These are phyloP conservation scores for Mormyrops boulengeri DNA, from an alignment of 2,797 vertebrate genomes.

Conservation along the genomic window DNA sequence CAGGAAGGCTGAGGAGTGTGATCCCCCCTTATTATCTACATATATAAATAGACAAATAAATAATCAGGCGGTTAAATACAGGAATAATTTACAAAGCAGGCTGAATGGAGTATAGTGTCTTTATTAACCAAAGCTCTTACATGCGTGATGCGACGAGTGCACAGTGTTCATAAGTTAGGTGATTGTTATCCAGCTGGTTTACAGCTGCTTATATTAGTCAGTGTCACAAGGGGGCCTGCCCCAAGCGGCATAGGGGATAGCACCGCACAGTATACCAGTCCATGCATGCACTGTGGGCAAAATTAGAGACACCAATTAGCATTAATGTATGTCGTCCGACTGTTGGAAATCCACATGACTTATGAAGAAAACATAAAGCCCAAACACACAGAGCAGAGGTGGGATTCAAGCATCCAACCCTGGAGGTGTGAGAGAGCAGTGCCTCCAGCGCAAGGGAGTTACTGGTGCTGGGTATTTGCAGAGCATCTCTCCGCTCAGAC, in stretches of 20 bases:
- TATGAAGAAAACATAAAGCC: neutral
- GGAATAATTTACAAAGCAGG: neutral
- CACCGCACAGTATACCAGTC: neutral
- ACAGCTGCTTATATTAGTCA: neutral
- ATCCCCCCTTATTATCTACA: too few species aligned
- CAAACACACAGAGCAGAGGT: neutral
- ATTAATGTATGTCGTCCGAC: neutral
- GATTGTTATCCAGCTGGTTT: neutral
- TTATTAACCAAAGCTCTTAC: neutral
- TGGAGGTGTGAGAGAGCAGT: neutral
- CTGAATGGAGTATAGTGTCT: neutral
- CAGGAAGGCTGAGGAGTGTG: too few species aligned
- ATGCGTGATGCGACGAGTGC: neutral
- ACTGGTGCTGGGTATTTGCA: neutral
- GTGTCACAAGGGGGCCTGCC: neutral
- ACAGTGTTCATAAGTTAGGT: neutral
- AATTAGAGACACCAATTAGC: neutral
- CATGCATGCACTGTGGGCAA: neutral
- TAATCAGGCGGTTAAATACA: neutral
- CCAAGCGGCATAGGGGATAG: neutral
- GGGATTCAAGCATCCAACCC: neutral
- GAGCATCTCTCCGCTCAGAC: neutral
- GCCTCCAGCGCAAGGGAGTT: neutral
- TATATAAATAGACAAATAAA: neutral
- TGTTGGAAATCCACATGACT: neutral